Conservation (phyloP, 2,113 vertebrate species). For the Bos javanicus region DNA sequence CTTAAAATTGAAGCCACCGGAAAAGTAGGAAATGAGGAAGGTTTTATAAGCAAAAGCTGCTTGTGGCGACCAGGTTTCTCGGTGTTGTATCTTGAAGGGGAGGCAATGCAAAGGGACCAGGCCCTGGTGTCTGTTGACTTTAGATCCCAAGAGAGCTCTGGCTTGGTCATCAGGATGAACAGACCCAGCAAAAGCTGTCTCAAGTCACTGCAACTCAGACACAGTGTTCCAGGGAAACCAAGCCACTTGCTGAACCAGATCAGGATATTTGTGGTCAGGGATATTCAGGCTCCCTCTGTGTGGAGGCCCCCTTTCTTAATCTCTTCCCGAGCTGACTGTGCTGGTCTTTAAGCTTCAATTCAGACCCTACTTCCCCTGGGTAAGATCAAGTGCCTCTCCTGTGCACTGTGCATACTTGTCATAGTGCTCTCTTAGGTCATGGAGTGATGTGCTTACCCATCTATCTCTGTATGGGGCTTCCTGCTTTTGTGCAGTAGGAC, state of each 20-base stretch:
- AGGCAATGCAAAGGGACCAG: neutral
- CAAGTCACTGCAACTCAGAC: neutral
- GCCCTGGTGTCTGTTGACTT: neutral
- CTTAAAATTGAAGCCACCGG: neutral
- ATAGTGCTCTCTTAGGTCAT: neutral
- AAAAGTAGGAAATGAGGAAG: neutral
- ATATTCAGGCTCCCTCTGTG: neutral
- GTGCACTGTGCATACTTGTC: neutral
- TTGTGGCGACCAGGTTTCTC: neutral
- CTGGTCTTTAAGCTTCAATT: neutral
- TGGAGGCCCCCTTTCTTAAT: neutral
- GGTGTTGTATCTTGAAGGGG: neutral
- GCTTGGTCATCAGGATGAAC: neutral
- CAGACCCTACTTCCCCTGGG: neutral
- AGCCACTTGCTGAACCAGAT: neutral
- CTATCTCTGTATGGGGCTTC: neutral
- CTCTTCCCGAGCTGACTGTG: neutral
- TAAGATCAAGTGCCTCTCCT: neutral
- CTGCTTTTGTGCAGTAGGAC: neutral
- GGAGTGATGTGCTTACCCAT: neutral
- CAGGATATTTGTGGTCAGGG: neutral
- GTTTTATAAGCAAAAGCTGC: neutral
- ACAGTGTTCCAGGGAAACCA: neutral
- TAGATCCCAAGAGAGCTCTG: neutral
- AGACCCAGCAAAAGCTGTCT: neutral